Base-by-base conservation (phyloP, 1,140 invertebrate species). In the Harpegnathos saltator region DNA sequence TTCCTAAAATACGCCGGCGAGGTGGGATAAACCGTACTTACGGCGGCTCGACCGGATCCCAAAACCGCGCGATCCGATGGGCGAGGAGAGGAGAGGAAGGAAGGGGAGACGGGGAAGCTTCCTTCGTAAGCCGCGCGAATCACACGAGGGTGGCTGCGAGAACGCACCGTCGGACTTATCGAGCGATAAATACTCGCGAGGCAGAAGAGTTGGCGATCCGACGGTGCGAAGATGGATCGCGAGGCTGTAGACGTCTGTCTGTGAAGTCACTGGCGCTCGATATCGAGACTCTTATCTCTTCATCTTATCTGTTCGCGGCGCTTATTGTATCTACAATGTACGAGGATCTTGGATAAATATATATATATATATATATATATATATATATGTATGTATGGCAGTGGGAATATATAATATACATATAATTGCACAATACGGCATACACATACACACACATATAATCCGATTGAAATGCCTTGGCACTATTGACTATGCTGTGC, bases 401-500 rank as follows among this genome's bases (percentile, higher is more conserved):
- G 14, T 50, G 66, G 19, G 50, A n/a, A n/a, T n/a, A n/a, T n/a
- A n/a, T n/a, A n/a, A n/a, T 54, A 73, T 82, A 85, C 82, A 85
- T 85, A 62, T 86, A 73, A 86, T 85, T 86, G 58, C 29, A 14
- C 15, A 38, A n/a, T n/a, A 59, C 19, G 9, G 38, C 9, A n/a
- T n/a, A n/a, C n/a, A n/a, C n/a, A n/a, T n/a, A 33, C 7, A 44
- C 54, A 14, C 22, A 12, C 38, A n/a, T n/a, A 17, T 85, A 85
- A 86, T 86, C 38, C 69, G 68, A 75, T 82, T 74, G 85, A 82
- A 85, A 82, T 86, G 44, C 38, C 56, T 86, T 71, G n/a, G 50
- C 69, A 86, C 65, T 86, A 86, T 86, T 86, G 84, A 86, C 86
- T 82, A 83, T 69, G 65, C 54, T 71, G 33, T 48, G 19, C 38